Percentiles rank a stretch among this genome's conserved stretches.
Conservation (phyloP, 2,113 vertebrate species). For the Sitta europaea region DNA sequence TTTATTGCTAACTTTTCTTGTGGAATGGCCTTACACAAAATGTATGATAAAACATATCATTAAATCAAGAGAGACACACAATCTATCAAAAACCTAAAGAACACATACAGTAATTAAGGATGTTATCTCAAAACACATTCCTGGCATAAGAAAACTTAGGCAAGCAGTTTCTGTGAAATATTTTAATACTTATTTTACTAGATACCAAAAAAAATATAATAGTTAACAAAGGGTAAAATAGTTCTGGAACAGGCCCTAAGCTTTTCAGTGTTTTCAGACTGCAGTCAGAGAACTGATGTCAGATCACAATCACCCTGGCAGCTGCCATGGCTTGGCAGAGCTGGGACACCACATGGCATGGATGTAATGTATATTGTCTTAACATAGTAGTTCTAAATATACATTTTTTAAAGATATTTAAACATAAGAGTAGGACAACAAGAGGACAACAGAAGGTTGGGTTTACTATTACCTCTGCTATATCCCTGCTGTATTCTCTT, state of each 20-base stretch:
- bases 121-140: not conserved
- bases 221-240: not conserved
- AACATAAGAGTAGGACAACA: not conserved
- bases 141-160: not conserved
- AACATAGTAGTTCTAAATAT: not conserved
- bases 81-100: not conserved
- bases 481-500: not conserved
- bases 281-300: not conserved
- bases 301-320: not conserved
- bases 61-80: not conserved
- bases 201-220: not conserved
- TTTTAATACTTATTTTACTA: not conserved
- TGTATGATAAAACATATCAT: not conserved
- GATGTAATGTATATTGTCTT: not conserved
- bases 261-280: not conserved
- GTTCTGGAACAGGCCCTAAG: not conserved
- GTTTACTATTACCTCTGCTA: not conserved
- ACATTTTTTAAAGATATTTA: not conserved
- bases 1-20: not conserved
- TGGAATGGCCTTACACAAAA: not conserved
- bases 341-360: not conserved
- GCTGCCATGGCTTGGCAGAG: not conserved
- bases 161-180: not conserved
- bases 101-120: not conserved
- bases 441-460: not conserved